Base-by-base conservation (phyloP, 1,140 invertebrate species). In the Asbolus verrucosus region DNA sequence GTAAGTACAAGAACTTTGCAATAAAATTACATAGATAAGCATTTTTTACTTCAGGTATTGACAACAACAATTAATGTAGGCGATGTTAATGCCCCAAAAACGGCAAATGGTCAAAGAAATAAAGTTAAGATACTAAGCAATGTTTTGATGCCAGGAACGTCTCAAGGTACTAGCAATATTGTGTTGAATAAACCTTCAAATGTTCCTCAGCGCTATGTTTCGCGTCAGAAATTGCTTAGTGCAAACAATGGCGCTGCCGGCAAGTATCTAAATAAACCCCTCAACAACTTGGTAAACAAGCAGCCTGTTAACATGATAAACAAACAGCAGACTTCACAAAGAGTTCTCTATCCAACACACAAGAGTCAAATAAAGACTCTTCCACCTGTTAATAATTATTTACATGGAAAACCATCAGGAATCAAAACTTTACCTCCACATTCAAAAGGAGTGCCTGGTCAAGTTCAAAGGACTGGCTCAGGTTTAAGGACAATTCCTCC, bases 81-180 rank as follows among this genome's bases (percentile, higher is more conserved):
- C 5, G 15, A 41, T 41, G 61, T 31, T 27, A 65, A 54, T 27
- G 36, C 21, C 5, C 59, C 31, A 65, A 75, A 79, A 72, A 74
- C 79, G 27, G 69, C 72, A 6, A 81, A 81, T 63, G 79, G 79
- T 18, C 80, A 81, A 65, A 73, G 77, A 66, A 76, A 73, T 61
- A 81, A 80, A 74, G 65, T 81, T n/a, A 81, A 81, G 72, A 78
- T 81, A 36, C 33, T 81, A 1, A 77, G 79, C 60, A 81, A 81
- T 68, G 74, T 80, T 16, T 71, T 79, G n/a, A 71, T 81, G 9
- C 68, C 75, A 0, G 72, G 71, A 11, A 67, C 67, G n/a, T 67
- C 69, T n/a, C 71, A 71, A n/a, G 60, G 67, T n/a, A 66, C 62
- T n/a, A 73, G 67, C 62, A 77, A 79, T 73, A 61, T 78, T 38